Base-by-base conservation (phyloP, 2,113 vertebrate species). In the Oreochromis tanganicae region DNA sequence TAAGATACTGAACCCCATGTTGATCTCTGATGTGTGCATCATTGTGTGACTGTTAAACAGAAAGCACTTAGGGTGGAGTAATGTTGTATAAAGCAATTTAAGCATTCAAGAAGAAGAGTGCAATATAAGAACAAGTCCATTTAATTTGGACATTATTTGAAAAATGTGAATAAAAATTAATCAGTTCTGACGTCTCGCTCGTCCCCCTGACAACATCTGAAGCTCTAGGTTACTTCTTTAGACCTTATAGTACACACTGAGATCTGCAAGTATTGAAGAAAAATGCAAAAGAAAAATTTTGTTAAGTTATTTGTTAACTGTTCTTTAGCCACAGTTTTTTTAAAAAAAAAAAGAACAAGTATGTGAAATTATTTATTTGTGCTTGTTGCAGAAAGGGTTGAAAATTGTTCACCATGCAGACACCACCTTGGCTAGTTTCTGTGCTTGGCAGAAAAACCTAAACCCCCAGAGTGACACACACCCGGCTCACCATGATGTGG, bases 321-420 rank as follows among this genome's bases (percentile, higher is more conserved):
- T 17, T 59, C 54, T 81, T 6, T 7, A 43, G 21, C n/a, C 59
- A 75, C 11, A 19, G 11, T 54, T 27, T 34, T 54, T 27, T 24
- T n/a, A 10, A 75, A 36, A 43, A 38, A 17, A 17, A 19, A 32
- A 8, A 3, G 4, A 11, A 41, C 6, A 32, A 32, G 24, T 50
- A 17, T 61, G 29, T 9, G 61, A 5, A 34, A 17, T 27, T 4
- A 16, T 27, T 9, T 56, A 11, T 19, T 14, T 43, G 6, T 66
- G 17, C 56, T 75, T 88, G 41, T 87, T 84, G 36, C 92, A 97
- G 97, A 96, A 97, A 97, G 98, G 96, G 9, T 86, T 99, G 93
- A 99, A 99, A 96, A 98, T 99, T 82, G 95, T 97, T 87, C 98
- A 99, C 85, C 97, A 99, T 34, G 99, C 98, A 27, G 99, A 99